phyloP scores from a whole-genome alignment of 2,113 vertebrate species.

The Bungarus multicinctus region DNA sequence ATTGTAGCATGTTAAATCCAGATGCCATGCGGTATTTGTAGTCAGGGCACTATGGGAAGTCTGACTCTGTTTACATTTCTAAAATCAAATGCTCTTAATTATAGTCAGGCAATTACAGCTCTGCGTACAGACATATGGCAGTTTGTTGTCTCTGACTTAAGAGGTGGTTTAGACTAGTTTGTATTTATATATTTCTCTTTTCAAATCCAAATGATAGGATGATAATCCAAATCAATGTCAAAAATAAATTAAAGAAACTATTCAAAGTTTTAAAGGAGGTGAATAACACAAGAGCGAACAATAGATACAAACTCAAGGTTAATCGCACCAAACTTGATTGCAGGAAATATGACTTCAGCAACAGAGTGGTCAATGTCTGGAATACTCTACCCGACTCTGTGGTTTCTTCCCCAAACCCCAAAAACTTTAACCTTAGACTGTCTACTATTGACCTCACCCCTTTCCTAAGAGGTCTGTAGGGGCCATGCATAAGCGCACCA shows the following conservation, averaged over 20 bases:
- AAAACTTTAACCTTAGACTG: too few relatives aligned
- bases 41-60: neutral
- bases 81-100: neutral
- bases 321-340: too few relatives aligned
- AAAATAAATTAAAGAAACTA: neutral
- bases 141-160: neutral
- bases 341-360: too few relatives aligned
- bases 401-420: too few relatives aligned
- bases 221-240: neutral
- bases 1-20: neutral
- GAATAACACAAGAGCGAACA: too few relatives aligned
- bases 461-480: too few relatives aligned
- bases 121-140: neutral
- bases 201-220: neutral
- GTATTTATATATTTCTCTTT: neutral
- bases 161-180: neutral
- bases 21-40: neutral
- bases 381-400: too few relatives aligned
- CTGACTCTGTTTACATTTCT: neutral
- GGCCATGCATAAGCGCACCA: too few relatives aligned
- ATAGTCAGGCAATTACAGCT: neutral
- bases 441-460: too few relatives aligned
- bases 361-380: too few relatives aligned
- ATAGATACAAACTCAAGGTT: too few relatives aligned
- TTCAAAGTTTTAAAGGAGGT: neutral